Conservation (phyloP, 1,140 invertebrate genomes). For the Papilio aristodemus region DNA sequence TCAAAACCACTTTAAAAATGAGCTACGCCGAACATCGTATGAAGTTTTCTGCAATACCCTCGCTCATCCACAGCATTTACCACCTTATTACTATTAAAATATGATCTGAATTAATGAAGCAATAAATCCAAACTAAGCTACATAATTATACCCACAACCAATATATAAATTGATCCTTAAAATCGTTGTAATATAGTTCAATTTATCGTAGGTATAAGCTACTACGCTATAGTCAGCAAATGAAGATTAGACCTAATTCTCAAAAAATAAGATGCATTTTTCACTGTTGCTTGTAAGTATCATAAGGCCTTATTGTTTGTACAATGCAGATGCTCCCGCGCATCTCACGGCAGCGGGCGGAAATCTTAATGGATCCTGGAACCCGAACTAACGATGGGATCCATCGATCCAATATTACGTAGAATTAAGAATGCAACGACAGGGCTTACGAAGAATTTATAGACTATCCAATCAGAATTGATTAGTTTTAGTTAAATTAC, state of each 20-base stretch:
- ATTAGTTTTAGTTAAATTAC: too few species aligned
- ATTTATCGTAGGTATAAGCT: neutral
- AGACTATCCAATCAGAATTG: too few species aligned
- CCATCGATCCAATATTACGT: constrained; percentile 66
- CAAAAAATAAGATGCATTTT: constrained; percentile 26
- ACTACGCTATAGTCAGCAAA: constrained; percentile 15
- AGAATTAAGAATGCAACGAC: constrained; percentile 51
- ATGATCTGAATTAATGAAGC: constrained; percentile 33
- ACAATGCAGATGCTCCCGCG: constrained; percentile 60
- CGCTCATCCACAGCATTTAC: constrained; percentile 29
- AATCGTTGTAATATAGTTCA: neutral
- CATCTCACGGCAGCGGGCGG: constrained; percentile 68
- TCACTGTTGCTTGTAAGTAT: constrained; percentile 29
- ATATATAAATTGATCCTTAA: constrained; percentile 31
- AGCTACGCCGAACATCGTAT: constrained; percentile 58
- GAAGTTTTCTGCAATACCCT: constrained; percentile 58
- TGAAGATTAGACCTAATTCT: constrained; percentile 28
- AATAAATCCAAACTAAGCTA: neutral
- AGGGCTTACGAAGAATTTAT: neutral
- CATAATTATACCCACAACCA: neutral
- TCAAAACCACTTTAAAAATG: constrained; percentile 76
- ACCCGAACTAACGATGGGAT: constrained; percentile 72
- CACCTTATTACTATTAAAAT: constrained; percentile 31
- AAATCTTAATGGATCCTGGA: constrained; percentile 78
- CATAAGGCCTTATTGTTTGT: constrained; percentile 38